Evolutionary conservation across 2,797 vertebrate genomes (phyloP), one percentile per base, ranked within the genome.

Genomic region (Falco concolor): DNA sequence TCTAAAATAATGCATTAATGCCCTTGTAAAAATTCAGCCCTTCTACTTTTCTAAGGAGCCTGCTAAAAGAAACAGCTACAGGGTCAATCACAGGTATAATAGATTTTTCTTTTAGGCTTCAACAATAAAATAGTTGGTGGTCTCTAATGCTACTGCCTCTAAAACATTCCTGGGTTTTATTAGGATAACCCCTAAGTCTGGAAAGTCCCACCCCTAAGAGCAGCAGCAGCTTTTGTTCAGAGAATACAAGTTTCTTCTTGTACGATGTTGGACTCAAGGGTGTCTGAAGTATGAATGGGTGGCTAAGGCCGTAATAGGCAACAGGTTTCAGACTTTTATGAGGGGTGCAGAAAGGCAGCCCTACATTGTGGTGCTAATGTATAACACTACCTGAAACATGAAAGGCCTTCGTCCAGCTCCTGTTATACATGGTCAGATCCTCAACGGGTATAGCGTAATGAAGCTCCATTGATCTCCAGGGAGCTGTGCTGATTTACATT

Each of bases 101-200:
- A 82, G 89, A 89, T 90, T 97, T 93, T 95, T 94, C 95, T 97
- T 97, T 94, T 96, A 97, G 96, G 73, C 73, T 97, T 95, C 82
- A 94, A 97, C 95, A 97, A 95, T 97, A 98, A 98, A 98, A 90
- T 96, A 93, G 95, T 95, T 97, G 97, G 97, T 98, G 97, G 97
- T 98, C 97, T 97, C 89, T 96, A 94, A 90, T 82, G 92, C 97
- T 97, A 76, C 86, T 95, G 96, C 91, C 95, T 97, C 96, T 98
- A 97, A 97, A 95, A 98, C 96, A 97, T 98, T 98, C 97, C 96
- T 97, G 74, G 78, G 83, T 97, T 98, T 98, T 97, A 98, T 97
- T 97, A 97, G 96, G 97, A 97, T 97, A 98, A 98, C 94, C 85
- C 73, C 49, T 94, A 97, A 98, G 97, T 95, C 96, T 97, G 96